Conservation (phyloP, 1,140 invertebrate genomes). For the Galleria mellonella region DNA sequence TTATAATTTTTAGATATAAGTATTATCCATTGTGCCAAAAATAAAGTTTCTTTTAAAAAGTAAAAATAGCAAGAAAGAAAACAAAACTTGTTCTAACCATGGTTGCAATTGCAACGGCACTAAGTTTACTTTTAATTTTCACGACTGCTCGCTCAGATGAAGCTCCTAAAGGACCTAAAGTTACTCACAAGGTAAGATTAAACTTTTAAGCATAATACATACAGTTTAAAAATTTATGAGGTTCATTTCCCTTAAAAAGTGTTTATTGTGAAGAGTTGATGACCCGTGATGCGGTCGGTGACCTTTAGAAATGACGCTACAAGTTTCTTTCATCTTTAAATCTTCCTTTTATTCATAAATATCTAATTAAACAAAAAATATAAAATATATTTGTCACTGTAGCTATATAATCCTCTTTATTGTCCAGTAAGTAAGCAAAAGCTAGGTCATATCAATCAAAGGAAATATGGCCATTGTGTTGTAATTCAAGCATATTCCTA, state of each 20-base stretch:
- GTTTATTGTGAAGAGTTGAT: background rate
- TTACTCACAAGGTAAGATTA: conserved; percentile 53
- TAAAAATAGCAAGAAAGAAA: conserved; percentile 56
- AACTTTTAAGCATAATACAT: background rate
- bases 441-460: no score
- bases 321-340: no score
- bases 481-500: no score
- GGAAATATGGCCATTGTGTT: no score
- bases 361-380: no score
- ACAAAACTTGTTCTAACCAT: conserved; percentile 55
- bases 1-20: no score
- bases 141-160: conserved; percentile 44
- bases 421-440: no score
- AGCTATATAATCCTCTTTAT: no score
- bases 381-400: no score
- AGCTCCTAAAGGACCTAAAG: conserved; percentile 60
- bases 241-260: no score
- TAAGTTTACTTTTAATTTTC: conserved; percentile 50
- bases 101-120: conserved; percentile 37
- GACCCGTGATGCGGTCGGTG: conserved; percentile 29
- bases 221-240: no score
- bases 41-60: background rate
- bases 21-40: background rate
- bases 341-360: no score
- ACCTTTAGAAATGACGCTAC: conserved; percentile 48